These are phyloP conservation scores for Scaptomyza flava DNA, from an alignment of 2,888 invertebrate genomes.

Conservation along the genomic window DNA sequence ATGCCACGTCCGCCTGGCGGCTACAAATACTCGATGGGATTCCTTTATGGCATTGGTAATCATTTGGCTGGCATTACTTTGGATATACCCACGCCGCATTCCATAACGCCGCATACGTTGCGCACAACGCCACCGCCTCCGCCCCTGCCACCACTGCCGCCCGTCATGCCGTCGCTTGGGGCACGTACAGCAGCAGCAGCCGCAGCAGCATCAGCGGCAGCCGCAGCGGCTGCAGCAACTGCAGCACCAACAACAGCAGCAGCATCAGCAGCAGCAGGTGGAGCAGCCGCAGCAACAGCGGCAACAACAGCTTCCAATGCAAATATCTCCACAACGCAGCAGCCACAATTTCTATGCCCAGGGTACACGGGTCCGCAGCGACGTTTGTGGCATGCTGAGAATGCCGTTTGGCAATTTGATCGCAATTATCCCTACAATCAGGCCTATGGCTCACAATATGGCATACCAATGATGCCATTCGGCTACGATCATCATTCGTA, in stretches of 20 bases:
- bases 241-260: slow-evolving; percentile 4
- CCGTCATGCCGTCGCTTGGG: slow-evolving; percentile 15
- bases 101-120: slow-evolving; percentile 65
- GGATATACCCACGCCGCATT: slow-evolving; percentile 67
- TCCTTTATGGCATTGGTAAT: slow-evolving; percentile 65
- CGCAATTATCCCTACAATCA: slow-evolving; percentile 75
- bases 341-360: slow-evolving; percentile 65
- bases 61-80: slow-evolving; percentile 66
- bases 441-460: slow-evolving; percentile 57
- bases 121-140: slow-evolving; percentile 53
- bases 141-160: slow-evolving; percentile 35
- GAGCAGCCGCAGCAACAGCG: neutral
- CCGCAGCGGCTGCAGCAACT: neutral
- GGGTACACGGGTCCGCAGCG: slow-evolving; percentile 62
- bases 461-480: slow-evolving; percentile 67
- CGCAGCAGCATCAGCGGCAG: slow-evolving; percentile 5
- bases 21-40: slow-evolving; percentile 72
- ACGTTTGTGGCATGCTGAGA: slow-evolving; percentile 69
- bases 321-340: slow-evolving; percentile 12
- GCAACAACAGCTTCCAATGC: slow-evolving; percentile 12
- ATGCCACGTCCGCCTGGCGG: slow-evolving; percentile 69
- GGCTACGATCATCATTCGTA: slow-evolving; percentile 62
- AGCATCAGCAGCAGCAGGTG: neutral
- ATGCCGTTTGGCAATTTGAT: slow-evolving; percentile 72
- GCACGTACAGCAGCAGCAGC: slow-evolving; percentile 2